Conservation (phyloP, 2,113 vertebrate genomes). For the Catharus fuscescens region DNA sequence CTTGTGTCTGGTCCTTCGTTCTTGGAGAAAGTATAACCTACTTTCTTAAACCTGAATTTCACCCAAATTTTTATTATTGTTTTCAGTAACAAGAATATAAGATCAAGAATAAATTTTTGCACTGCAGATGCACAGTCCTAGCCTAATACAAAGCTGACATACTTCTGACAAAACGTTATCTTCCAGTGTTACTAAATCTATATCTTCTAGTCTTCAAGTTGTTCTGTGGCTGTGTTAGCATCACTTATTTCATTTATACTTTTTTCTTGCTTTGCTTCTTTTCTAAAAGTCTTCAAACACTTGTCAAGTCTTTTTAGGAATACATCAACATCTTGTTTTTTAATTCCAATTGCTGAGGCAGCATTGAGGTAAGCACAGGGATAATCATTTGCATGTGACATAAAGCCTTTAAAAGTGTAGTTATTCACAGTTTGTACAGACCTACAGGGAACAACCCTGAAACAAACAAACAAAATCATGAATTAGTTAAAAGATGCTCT, state of each 20-base stretch:
- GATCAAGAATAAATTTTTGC: neutral
- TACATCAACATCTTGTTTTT: constrained; percentile 86
- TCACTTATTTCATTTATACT: neutral
- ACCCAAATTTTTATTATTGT: neutral
- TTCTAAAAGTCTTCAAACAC: constrained; percentile 82
- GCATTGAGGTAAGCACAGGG: constrained; percentile 94
- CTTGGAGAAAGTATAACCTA: neutral
- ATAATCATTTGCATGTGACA: constrained; percentile 90
- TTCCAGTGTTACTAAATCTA: neutral
- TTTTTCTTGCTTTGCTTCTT: constrained; percentile 69
- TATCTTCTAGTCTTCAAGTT: constrained; percentile 22
- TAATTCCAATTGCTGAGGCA: constrained; percentile 92
- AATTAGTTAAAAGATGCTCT: neutral
- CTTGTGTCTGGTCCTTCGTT: neutral
- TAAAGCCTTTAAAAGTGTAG: constrained; percentile 90
- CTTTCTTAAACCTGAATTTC: neutral
- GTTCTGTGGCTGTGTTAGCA: neutral
- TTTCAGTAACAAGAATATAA: neutral
- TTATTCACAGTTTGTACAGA: constrained; percentile 86
- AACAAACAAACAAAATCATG: constrained; percentile 41
- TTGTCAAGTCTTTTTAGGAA: constrained; percentile 93
- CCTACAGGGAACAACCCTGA: constrained; percentile 88
- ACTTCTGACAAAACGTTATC: neutral
- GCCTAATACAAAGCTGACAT: neutral
- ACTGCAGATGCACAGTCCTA: neutral